A percentile compares a stretch with the other conserved stretches of the same genome.
These are phyloP conservation scores for Thripadectes ignobilis DNA, from an alignment of 2,797 vertebrate genomes.

Conservation along the genomic window DNA sequence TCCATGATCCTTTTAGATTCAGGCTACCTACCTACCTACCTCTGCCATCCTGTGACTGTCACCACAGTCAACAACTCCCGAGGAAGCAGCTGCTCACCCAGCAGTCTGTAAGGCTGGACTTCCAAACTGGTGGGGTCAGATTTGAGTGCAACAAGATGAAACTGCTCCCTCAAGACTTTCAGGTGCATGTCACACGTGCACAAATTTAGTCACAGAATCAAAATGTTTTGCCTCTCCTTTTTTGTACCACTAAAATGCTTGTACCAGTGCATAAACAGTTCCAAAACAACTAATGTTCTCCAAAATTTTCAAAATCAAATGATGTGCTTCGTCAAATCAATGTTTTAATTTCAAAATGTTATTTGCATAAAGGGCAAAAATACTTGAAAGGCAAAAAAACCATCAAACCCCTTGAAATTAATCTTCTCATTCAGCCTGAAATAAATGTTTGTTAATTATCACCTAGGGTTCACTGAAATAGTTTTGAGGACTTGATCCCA, in stretches of 20 bases:
- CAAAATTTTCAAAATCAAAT: neutral
- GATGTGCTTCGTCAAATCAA: neutral
- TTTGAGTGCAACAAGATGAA: neutral
- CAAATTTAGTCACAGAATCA: neutral
- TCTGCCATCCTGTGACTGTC: neutral
- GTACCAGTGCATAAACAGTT: neutral
- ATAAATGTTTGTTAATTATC: neutral
- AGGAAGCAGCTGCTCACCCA: neutral
- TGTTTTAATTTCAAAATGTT: neutral
- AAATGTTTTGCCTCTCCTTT: neutral
- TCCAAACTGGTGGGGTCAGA: neutral
- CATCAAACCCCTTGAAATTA: neutral
- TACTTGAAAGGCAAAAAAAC: neutral
- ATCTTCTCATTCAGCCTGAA: neutral
- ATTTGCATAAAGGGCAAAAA: neutral
- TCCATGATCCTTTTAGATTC: neutral
- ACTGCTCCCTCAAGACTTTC: neutral
- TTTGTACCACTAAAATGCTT: rapidly evolving
- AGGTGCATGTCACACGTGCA: neutral
- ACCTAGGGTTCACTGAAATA: neutral
- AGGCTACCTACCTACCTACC: neutral
- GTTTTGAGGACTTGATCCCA: neutral
- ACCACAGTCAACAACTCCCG: no score
- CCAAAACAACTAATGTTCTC: neutral
- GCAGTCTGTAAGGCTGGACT: neutral